phyloP scores from a whole-genome alignment of 2,113 vertebrate genomes.

The Pelecanus crispus region DNA sequence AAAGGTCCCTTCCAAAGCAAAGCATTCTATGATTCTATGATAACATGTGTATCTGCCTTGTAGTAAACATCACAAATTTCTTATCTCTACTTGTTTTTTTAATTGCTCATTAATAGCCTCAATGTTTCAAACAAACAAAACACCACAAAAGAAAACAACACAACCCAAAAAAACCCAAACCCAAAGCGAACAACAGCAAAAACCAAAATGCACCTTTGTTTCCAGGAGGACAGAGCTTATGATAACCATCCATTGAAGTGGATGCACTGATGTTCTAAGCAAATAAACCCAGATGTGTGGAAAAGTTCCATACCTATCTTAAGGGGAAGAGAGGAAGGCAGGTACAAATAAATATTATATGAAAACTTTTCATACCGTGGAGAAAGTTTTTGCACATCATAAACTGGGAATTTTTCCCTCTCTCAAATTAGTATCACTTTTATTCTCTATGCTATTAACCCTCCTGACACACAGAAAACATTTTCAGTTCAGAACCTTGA shows the following conservation, averaged over 20 bases:
- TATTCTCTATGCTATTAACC: not conserved
- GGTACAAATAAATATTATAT: not conserved
- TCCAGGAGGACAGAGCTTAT: not conserved
- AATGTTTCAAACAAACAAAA: not conserved
- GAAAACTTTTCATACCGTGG: not conserved
- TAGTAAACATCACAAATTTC: not conserved
- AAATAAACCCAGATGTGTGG: not conserved
- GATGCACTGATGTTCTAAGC: not conserved
- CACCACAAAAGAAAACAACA: not conserved
- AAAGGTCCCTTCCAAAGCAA: too few species aligned
- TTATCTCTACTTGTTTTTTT: not conserved
- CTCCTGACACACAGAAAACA: not conserved
- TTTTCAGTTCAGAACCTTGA: not conserved
- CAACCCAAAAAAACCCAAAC: rapidly evolving
- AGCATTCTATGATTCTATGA: too few species aligned
- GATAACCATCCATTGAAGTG: not conserved
- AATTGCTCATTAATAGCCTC: not conserved
- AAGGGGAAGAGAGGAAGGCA: not conserved
- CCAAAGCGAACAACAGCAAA: not conserved
- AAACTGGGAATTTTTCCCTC: not conserved
- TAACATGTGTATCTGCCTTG: not conserved
- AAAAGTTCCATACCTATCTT: not conserved
- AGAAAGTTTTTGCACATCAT: not conserved
- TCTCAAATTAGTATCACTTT: not conserved
- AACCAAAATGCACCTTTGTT: not conserved